A percentile compares a stretch with the other conserved stretches of the same genome.
Evolutionary conservation across 37 sponge, comb jelly and placozoan species (phyloP).

Genomic region (Halichondria panicea): DNA sequence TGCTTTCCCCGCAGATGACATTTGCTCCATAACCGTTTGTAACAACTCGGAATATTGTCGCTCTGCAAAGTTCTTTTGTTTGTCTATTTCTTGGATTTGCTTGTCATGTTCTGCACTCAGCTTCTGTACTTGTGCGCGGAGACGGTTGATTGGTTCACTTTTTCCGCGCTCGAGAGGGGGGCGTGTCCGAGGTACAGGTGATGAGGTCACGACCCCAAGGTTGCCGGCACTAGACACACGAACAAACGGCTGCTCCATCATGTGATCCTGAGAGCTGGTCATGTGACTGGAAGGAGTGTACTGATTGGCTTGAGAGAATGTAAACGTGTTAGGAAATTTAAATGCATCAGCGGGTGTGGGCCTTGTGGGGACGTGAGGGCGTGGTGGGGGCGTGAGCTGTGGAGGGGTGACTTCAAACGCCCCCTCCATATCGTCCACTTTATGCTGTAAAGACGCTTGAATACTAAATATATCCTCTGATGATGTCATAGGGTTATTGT

Average conservation of each 20-base stretch:
- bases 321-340: no score
- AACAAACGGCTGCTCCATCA: background rate
- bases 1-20: conserved; percentile 2
- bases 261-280: background rate
- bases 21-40: conserved; percentile 19
- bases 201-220: background rate
- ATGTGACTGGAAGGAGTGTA: background rate
- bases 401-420: no score
- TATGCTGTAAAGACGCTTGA: no score
- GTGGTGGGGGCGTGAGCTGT: no score
- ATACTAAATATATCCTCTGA: no score
- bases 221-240: conserved; percentile 28
- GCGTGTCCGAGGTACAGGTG: background rate
- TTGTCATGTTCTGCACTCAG: conserved; percentile 22
- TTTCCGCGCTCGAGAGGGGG: conserved; percentile 32
- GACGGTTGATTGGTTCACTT: conserved; percentile 23
- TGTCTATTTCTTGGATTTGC: conserved; percentile 54
- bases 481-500: no score
- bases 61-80: conserved; percentile 34
- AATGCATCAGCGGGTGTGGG: no score
- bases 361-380: no score
- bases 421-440: no score
- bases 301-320: no score
- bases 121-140: conserved; percentile 33
- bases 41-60: conserved; percentile 39